Evolutionary conservation across 2,888 invertebrate genomes (phyloP).

Genomic region (Panzeria rudis): DNA sequence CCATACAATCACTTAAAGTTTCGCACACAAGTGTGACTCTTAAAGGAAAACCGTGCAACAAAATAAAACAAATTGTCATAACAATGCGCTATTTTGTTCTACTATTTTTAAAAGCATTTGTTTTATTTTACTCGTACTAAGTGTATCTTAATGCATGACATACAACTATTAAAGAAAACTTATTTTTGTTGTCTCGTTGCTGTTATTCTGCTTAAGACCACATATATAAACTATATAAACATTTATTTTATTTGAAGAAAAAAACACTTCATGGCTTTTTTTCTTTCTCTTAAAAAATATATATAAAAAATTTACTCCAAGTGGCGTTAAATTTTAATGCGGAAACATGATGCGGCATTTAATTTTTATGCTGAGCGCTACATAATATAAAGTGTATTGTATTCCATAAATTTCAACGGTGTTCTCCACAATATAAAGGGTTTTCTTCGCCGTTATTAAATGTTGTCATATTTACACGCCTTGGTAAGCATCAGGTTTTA

Average conservation of each 20-base stretch:
- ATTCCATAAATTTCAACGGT: conserved; percentile 37
- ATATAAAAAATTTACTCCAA: neutral
- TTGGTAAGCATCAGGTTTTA: conserved; percentile 74
- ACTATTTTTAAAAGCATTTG: neutral
- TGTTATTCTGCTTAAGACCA: conserved; percentile 15
- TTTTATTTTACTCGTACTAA: neutral
- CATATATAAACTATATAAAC: no score
- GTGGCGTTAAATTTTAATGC: conserved; percentile 68
- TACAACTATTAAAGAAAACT: conserved; percentile 1
- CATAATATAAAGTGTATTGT: conserved; percentile 2
- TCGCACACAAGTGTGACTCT: conserved; percentile 15
- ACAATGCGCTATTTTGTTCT: conserved; percentile 29
- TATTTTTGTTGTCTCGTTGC: neutral
- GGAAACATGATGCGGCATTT: conserved; percentile 74
- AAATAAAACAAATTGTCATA: neutral
- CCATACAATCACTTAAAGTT: neutral
- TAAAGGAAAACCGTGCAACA: conserved; percentile 12
- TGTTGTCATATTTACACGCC: conserved; percentile 80
- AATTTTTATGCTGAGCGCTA: conserved; percentile 19
- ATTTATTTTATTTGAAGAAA: no score
- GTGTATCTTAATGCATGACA: conserved; percentile 21
- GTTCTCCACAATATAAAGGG: conserved; percentile 6
- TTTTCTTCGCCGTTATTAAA: conserved; percentile 63
- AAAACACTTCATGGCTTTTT: no score
- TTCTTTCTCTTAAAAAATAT: no score